Percentiles rank a stretch among this genome's conserved stretches.
phyloP scores from a whole-genome alignment of 2,797 vertebrate genomes.

The Pygocentrus nattereri region DNA sequence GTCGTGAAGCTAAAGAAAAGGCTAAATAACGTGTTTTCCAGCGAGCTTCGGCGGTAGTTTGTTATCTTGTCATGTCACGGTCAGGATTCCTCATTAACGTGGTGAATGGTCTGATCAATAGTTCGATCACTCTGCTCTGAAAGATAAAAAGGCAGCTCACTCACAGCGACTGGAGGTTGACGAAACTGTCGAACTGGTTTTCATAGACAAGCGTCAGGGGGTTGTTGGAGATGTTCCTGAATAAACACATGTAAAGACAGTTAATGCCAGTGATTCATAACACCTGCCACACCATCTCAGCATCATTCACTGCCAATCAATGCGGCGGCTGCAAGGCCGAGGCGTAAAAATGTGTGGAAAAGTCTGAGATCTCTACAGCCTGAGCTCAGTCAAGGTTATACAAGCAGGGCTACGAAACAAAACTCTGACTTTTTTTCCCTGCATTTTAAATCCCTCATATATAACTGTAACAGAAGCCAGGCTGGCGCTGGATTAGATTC shows the following conservation, averaged over 20 bases:
- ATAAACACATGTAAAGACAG: not conserved
- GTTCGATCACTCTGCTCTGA: not conserved
- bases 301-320: constrained; percentile 10
- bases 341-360: not conserved
- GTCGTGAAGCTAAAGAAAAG: too few relatives aligned
- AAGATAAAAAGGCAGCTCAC: constrained; percentile 46
- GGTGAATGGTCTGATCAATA: not conserved
- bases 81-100: not conserved
- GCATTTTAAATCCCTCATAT: too few relatives aligned
- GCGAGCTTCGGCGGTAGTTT: not conserved
- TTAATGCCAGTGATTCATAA: constrained; percentile 14
- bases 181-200: constrained; percentile 72
- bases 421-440: too few relatives aligned
- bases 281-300: constrained; percentile 22
- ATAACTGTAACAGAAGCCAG: too few relatives aligned
- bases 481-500: too few relatives aligned
- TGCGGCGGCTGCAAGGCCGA: not conserved
- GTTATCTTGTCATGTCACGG: not conserved
- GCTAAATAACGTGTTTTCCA: not conserved
- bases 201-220: constrained; percentile 66
- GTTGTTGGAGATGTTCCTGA: constrained; percentile 79
- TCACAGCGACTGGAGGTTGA: constrained; percentile 75
- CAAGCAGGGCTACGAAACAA: too few relatives aligned
- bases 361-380: too few relatives aligned
- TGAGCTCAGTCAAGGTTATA: too few relatives aligned